Evolutionary conservation across 2,888 invertebrate species (phyloP), one percentile per base, ranked within the genome.

Genomic region (Tupiocoris notatus): DNA sequence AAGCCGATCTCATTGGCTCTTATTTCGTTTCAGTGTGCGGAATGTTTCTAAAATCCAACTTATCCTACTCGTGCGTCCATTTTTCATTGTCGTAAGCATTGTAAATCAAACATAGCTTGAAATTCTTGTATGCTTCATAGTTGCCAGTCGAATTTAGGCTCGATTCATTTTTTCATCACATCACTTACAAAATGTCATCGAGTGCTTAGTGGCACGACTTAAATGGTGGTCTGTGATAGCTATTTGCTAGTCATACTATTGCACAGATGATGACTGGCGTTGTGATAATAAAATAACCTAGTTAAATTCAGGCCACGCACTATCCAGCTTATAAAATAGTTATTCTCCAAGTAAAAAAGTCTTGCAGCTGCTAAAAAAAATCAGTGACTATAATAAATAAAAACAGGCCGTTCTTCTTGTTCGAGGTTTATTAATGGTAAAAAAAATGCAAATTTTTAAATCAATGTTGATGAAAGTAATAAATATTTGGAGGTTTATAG

Each of bases 401-500:
- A 39, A 39, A 7, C 39, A 39, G 39, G 12, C 39, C 39, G 39
- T 39, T 39, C 39, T 39, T 39, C 39, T 39, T 39, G 39, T 7
- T 12, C 39, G 39, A 7, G 39, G 12, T 39, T 39, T 39, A 39
- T 7, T 12, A 39, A 39, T 39, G 6, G 39, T 39, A 23, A 54
- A 54, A 54, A 63, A 62, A 61, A 18, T 20, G 0, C 9, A 73
- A 25, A 73, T 12, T 54, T 1, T 62, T 39, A 59, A 70, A 70
- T 58, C 16, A 16, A 6, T n/a, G 17, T 59, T 70, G 24, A 54
- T 39, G 20, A 39, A 25, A 12, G 6, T 58, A 25, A 61, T n/a
- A 68, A 68, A 58, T 22, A 67, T 54, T 54, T 67, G 70, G 73
- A 73, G 18, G 20, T 73, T 61, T 73, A 73, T 73, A 73, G 73